Percentiles rank a stretch among this genome's conserved stretches.
phyloP scores from a whole-genome alignment of 2,113 vertebrate genomes.

The Ictalurus punctatus region DNA sequence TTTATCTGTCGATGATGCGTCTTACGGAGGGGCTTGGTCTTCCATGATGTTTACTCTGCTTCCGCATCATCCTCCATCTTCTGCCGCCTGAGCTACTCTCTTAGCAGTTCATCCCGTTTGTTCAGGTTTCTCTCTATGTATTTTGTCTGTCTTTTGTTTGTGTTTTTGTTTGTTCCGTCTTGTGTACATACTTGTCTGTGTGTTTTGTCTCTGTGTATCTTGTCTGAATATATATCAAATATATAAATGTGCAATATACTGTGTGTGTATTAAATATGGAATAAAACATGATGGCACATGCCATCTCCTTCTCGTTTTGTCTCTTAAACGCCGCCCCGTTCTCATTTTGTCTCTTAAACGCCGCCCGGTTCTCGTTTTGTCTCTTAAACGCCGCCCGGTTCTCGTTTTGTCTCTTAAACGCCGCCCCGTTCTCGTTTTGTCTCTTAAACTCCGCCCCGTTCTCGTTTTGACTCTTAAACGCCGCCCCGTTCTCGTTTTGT shows the following conservation, averaged over 20 bases:
- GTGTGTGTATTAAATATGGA: not conserved
- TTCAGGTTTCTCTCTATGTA: not conserved
- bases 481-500: too few species aligned
- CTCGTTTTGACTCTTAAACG: not conserved
- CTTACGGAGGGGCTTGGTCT: too few species aligned
- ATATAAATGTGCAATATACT: not conserved
- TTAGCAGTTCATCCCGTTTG: too few species aligned
- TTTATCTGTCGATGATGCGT: too few species aligned
- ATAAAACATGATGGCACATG: too few species aligned
- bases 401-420: not conserved
- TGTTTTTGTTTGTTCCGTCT: not conserved
- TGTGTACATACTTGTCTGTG: not conserved
- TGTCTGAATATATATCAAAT: not conserved
- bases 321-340: not conserved
- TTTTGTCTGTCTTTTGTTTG: not conserved
- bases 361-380: not conserved
- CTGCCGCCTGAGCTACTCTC: too few species aligned
- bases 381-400: not conserved
- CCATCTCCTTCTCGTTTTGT: too few species aligned
- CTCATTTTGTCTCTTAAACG: not conserved
- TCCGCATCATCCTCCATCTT: too few species aligned
- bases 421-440: too few species aligned
- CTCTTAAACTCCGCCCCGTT: not conserved
- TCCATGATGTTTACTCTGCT: too few species aligned
- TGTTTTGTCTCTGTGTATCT: not conserved